Evolutionary conservation across 2,113 vertebrate genomes (phyloP).

Genomic region (Epinephelus moara): DNA sequence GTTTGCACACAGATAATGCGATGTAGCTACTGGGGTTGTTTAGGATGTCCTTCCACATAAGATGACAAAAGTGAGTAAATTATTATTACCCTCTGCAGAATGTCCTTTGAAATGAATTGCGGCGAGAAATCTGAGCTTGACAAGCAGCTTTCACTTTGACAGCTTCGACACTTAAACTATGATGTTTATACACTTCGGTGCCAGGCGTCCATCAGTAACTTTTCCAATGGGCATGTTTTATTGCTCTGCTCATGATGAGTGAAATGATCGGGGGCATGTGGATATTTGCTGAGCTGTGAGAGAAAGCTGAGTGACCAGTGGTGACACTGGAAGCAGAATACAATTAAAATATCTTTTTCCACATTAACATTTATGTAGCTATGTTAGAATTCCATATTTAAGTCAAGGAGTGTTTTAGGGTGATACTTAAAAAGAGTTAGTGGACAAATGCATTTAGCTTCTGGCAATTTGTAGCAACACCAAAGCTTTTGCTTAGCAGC

Average conservation of each 20-base stretch:
- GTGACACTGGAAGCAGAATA: background rate
- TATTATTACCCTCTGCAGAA: background rate
- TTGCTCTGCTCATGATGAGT: background rate
- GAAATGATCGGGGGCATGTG: background rate
- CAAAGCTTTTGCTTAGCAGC: slow-evolving; percentile 14
- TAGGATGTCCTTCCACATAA: background rate
- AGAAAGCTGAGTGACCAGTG: background rate
- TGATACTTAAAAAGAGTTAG: slow-evolving; percentile 6
- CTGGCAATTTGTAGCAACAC: slow-evolving; percentile 11
- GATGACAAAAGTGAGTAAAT: background rate
- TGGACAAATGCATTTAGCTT: slow-evolving; percentile 20
- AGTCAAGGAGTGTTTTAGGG: slow-evolving; percentile 1
- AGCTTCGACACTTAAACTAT: background rate
- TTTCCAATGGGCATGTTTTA: background rate
- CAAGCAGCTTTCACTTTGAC: background rate
- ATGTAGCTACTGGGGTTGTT: slow-evolving; percentile 2
- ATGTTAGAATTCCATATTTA: background rate
- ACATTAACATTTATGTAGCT: background rate
- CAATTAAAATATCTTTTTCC: background rate
- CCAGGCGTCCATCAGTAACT: background rate
- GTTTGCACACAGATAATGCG: slow-evolving; percentile 7
- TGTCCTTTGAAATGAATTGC: background rate
- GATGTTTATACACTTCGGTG: background rate
- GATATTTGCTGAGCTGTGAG: background rate
- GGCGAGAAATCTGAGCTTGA: slow-evolving; percentile 15